These are phyloP conservation scores for Eupithecia abbreviata DNA, from an alignment of 2,888 invertebrate species.

Conservation along the genomic window DNA sequence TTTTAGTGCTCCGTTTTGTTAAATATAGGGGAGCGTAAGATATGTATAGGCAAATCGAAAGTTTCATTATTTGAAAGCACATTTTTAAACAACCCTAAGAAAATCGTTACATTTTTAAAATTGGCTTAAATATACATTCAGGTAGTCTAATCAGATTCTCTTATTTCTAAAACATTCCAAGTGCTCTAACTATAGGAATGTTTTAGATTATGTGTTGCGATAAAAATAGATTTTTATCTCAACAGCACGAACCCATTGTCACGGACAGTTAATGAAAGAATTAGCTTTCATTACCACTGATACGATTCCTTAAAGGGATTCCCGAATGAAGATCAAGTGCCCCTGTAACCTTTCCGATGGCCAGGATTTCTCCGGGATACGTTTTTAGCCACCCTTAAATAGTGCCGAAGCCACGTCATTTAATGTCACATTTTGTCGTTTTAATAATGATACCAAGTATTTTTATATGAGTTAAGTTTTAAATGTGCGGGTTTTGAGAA, in stretches of 20 bases:
- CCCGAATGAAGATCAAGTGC: constrained; percentile 80
- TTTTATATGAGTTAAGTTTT: not conserved
- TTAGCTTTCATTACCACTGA: constrained; percentile 83
- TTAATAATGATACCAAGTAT: too few relatives aligned
- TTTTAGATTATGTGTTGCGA: too few relatives aligned
- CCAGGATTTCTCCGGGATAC: constrained; percentile 75
- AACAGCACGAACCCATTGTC: constrained; percentile 78
- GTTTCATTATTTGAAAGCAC: not conserved
- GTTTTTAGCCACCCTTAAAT: constrained; percentile 68
- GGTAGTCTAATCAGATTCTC: not conserved
- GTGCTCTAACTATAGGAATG: too few relatives aligned
- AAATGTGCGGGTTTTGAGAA: too few relatives aligned
- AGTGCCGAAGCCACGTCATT: not conserved
- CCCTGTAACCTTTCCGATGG: constrained; percentile 75
- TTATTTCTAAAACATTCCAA: too few relatives aligned
- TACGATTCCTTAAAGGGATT: constrained; percentile 83
- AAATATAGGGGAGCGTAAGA: not conserved
- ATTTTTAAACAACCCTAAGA: not conserved
- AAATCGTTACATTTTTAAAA: not conserved
- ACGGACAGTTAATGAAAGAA: constrained; percentile 82
- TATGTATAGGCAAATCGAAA: not conserved
- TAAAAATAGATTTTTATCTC: constrained; percentile 64
- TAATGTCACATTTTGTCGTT: not conserved
- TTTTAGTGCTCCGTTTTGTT: not conserved
- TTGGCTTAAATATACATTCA: not conserved